These are phyloP conservation scores for Pterostichus madidus DNA, from an alignment of 2,888 invertebrate species.

Conservation along the genomic window DNA sequence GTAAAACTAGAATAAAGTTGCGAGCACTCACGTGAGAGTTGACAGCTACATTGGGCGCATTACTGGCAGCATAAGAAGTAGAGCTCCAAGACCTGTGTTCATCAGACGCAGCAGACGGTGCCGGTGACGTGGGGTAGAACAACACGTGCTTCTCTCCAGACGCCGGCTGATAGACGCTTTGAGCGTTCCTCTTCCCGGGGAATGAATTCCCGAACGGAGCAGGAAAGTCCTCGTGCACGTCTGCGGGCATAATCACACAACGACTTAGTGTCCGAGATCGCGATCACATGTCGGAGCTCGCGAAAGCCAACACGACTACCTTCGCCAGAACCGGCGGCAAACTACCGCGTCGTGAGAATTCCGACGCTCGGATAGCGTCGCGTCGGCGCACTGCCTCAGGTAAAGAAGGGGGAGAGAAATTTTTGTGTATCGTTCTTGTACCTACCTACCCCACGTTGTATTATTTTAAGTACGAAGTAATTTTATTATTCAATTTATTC, in stretches of 20 bases:
- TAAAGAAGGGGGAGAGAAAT: neutral
- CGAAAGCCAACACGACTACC: constrained; percentile 23
- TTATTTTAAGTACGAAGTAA: constrained; percentile 57
- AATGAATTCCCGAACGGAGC: constrained; percentile 75
- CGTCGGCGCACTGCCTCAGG: constrained; percentile 38
- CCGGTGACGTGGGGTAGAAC: constrained; percentile 77
- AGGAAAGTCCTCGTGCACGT: constrained; percentile 74
- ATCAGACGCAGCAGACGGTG: constrained; percentile 75
- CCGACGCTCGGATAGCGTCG: constrained; percentile 18
- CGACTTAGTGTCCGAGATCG: neutral
- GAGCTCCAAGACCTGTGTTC: constrained; percentile 75
- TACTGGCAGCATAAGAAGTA: constrained; percentile 71
- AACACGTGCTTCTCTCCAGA: constrained; percentile 77
- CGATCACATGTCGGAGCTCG: constrained; percentile 59
- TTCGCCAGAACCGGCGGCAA: constrained; percentile 42
- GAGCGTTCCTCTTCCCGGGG: constrained; percentile 72
- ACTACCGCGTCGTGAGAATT: constrained; percentile 51
- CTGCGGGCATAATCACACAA: constrained; percentile 72
- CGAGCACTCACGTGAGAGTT: constrained; percentile 53
- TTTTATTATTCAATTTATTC: constrained; percentile 56
- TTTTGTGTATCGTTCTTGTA: neutral
- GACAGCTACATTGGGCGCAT: constrained; percentile 27
- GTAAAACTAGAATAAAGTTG: too few relatives aligned
- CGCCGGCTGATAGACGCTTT: constrained; percentile 76
- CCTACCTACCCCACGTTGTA: constrained; percentile 38